These are phyloP conservation scores for Lerista edwardsae DNA, from an alignment of 2,797 vertebrate genomes.

Conservation along the genomic window DNA sequence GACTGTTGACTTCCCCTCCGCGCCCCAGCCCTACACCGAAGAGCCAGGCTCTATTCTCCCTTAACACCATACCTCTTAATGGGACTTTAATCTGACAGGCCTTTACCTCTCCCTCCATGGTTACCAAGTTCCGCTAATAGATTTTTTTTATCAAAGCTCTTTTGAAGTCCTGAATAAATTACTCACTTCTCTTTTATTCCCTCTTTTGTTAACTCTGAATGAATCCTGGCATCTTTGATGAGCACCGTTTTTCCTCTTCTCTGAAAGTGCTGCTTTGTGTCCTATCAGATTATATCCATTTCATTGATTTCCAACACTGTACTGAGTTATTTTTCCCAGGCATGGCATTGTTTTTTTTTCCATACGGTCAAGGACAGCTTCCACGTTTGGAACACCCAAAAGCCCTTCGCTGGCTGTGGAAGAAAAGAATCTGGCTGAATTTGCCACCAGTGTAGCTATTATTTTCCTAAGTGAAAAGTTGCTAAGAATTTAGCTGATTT, in stretches of 20 bases:
- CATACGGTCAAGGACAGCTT: background rate
- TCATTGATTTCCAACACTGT: conserved; percentile 32
- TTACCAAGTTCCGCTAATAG: conserved; percentile 55
- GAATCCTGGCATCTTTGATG: conserved; percentile 23
- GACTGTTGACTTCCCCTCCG: conserved; percentile 46
- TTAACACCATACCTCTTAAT: conserved; percentile 40
- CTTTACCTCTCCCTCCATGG: conserved; percentile 59
- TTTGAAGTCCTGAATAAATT: conserved; percentile 66
- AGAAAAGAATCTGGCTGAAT: conserved; percentile 34
- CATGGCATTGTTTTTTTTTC: conserved; percentile 1
- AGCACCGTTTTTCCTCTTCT: conserved; percentile 34
- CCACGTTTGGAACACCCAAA: conserved; percentile 23
- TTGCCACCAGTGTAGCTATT: background rate
- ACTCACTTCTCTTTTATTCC: conserved; percentile 57
- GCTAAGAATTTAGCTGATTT: conserved; percentile 30
- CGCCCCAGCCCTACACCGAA: conserved; percentile 22
- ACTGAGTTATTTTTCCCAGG: conserved; percentile 34
- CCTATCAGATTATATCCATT: conserved; percentile 24
- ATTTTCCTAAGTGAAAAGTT: conserved; percentile 49
- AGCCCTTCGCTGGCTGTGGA: conserved; percentile 24
- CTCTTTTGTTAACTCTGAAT: conserved; percentile 54
- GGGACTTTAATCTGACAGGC: conserved; percentile 53
- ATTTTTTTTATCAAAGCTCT: conserved; percentile 56
- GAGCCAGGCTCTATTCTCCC: conserved; percentile 44
- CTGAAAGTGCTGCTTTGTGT: background rate